Conservation (phyloP, 2,113 vertebrate species). For the Hydropotes inermis region DNA sequence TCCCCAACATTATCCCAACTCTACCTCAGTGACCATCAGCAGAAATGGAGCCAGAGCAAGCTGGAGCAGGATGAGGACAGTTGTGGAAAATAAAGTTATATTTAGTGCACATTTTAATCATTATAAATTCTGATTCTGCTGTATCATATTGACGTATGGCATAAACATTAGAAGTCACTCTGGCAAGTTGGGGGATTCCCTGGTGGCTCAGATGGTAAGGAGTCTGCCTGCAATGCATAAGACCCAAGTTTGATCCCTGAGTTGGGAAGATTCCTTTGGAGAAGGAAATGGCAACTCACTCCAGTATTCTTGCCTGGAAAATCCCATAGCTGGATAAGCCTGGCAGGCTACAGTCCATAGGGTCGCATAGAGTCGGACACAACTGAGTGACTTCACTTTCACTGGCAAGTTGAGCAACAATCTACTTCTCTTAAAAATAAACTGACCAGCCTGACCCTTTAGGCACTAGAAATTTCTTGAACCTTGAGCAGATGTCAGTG, state of each 20-base stretch:
- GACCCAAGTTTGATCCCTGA: not conserved
- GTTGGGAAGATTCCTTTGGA: not conserved
- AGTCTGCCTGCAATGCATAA: not conserved
- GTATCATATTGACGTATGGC: not conserved
- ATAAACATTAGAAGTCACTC: not conserved
- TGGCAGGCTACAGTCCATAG: not conserved
- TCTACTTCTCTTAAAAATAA: not conserved
- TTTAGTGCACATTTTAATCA: not conserved
- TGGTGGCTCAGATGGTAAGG: not conserved
- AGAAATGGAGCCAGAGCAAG: not conserved
- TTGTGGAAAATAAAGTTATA: not conserved
- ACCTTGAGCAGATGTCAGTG: not conserved
- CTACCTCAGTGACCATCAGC: not conserved
- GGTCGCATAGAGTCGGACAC: fast-evolving
- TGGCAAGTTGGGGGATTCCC: not conserved
- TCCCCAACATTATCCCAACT: not conserved
- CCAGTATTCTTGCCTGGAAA: not conserved
- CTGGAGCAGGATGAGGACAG: not conserved
- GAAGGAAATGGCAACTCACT: not conserved
- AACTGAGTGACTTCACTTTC: not conserved
- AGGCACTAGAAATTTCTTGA: not conserved
- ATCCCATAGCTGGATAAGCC: not conserved
- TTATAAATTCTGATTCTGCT: not conserved
- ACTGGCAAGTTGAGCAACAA: not conserved
- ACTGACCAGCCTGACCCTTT: not conserved